A percentile compares a stretch with the other conserved stretches of the same genome.
Conservation (phyloP, 1,140 invertebrate species). For the Bilobella aurantiaca region DNA sequence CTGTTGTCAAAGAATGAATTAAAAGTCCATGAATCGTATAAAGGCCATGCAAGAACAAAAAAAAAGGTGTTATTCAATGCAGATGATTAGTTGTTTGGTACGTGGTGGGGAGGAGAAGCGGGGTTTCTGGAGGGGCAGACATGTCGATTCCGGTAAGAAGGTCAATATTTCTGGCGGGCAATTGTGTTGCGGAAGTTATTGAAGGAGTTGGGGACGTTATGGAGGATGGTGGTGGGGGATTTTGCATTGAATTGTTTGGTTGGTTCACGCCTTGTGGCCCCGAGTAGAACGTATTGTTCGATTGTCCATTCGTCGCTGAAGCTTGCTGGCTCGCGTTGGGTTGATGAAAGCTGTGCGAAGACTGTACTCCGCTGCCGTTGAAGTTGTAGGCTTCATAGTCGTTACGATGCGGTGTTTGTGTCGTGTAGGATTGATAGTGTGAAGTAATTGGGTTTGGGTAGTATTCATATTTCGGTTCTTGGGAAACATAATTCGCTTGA, state of each 20-base stretch:
- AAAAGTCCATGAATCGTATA: too few species aligned
- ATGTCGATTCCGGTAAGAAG: constrained; percentile 66
- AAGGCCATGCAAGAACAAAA: too few species aligned
- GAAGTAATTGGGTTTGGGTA: background rate
- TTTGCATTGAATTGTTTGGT: background rate
- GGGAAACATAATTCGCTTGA: background rate
- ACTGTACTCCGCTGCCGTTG: too few species aligned
- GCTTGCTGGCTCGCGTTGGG: too few species aligned
- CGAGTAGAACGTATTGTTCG: too few species aligned
- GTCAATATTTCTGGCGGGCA: constrained; percentile 50
- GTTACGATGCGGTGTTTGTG: background rate
- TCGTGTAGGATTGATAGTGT: background rate
- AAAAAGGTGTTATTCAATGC: too few species aligned
- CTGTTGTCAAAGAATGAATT: too few species aligned
- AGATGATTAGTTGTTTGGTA: too few species aligned
- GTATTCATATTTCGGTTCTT: background rate
- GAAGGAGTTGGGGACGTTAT: background rate
- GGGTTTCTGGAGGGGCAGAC: constrained; percentile 45
- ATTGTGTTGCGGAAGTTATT: background rate
- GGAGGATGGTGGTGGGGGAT: background rate
- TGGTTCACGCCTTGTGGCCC: too few species aligned
- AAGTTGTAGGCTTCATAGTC: too few species aligned
- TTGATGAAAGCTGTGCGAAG: too few species aligned
- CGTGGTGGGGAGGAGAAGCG: constrained; percentile 52
- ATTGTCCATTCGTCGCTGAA: too few species aligned